Base-by-base conservation (phyloP, 2,888 invertebrate species). In the Ophion obscuratus region DNA sequence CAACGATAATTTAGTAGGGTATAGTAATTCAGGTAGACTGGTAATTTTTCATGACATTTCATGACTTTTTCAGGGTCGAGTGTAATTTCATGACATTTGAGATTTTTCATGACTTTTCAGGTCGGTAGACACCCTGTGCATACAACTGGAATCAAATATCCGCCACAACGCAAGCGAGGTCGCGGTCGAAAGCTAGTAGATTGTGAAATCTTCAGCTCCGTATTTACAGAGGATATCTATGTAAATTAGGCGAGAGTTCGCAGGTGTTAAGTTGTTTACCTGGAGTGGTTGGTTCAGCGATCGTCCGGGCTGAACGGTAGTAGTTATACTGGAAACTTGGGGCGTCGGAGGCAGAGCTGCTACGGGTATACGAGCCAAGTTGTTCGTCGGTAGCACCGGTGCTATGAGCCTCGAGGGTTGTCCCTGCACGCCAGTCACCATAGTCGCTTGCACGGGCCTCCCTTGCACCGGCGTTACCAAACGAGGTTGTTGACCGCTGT, bases 391-490 rank as follows among this genome's bases (percentile, higher is more conserved):
- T 20, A 89, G 78, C 44, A 93, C 92, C 17, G 94, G 94, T 10
- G 94, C 89, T 76, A 94, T 92, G 27, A 94, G 89, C 82, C 93
- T 90, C 68, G 94, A 91, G 4, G 93, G 91, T 59, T 92, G 89
- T 82, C 92, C 91, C 14, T 92, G 89, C 20, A 93, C 91, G 10
- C 92, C 92, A 57, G 93, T 89, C 14, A 93, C 92, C 83, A 94
- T 93, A 3, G 93, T 92, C 7, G 93, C 91, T 88, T 94, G 94
- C 40, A 93, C 91, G 10, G 94, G 91, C 78, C 94, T 91, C 66
- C 92, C 92, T 85, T 91, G 92, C 11, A 89, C 86, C 44, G 93
- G 92, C 10, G 91, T 91, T 7, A 93, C 90, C 67, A 93, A 82
- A 10, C 94, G 92, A 3, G 93, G 90, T 62, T 93, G 93, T 66